These are phyloP conservation scores for Melanerpes aurifrons DNA, from an alignment of 2,113 vertebrate genomes.

Conservation along the genomic window DNA sequence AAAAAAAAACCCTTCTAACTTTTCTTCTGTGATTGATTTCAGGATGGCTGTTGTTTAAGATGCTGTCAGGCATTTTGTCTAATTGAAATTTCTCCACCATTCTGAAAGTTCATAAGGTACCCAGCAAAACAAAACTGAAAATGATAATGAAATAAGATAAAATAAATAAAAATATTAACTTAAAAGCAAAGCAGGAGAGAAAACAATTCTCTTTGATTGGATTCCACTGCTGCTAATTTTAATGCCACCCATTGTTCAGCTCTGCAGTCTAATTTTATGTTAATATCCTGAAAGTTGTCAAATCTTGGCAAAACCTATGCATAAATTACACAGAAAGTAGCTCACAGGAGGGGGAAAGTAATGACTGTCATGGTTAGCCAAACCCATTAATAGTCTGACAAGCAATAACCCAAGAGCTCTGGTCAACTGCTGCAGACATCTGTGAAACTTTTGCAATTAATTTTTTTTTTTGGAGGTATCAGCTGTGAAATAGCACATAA, in stretches of 20 bases:
- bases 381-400: constrained; percentile 87
- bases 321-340: constrained; percentile 89
- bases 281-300: constrained; percentile 89
- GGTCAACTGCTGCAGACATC: constrained; percentile 86
- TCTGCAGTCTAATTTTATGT: constrained; percentile 86
- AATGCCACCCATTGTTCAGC: constrained; percentile 85
- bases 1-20: constrained; percentile 42
- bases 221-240: constrained; percentile 82
- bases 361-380: constrained; percentile 87
- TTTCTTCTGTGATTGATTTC: constrained; percentile 48
- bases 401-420: constrained; percentile 85
- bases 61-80: constrained; percentile 7
- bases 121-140: background rate
- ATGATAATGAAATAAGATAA: constrained; percentile 25
- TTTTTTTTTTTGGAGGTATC: constrained; percentile 71
- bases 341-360: constrained; percentile 86
- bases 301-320: constrained; percentile 88
- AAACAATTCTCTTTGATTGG: constrained; percentile 76
- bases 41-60: constrained; percentile 28
- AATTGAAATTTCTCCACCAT: background rate
- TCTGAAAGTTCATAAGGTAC: constrained; percentile 23
- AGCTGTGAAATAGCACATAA: constrained; percentile 77
- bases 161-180: constrained; percentile 57
- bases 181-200: constrained; percentile 67
- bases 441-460: constrained; percentile 86